Evolutionary conservation across 2,888 invertebrate species (phyloP), one percentile per base, ranked within the genome.

Genomic region (Amblyteles armatorius): DNA sequence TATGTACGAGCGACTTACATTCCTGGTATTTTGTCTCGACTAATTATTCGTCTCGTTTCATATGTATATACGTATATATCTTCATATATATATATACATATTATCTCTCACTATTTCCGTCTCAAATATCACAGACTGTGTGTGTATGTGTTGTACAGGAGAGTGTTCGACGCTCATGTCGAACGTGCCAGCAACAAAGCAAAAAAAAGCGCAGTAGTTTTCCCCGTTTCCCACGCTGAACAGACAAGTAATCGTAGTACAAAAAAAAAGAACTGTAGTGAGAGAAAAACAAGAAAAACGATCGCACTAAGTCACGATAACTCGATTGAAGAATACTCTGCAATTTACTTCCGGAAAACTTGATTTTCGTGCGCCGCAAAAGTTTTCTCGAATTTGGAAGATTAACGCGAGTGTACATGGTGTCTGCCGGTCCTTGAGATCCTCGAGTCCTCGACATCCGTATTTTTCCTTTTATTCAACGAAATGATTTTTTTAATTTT

Each of bases 91-190:
- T 68, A 71, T 40, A 26, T 19, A 29, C 60, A n/a, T 26, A 57
- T 83, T 69, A 67, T 74, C 36, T 80, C 22, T 81, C 52, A 16
- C 44, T 60, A 36, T 68, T 67, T 76, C 22, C 57, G 36, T 36
- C 60, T 57, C 55, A 44, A 48, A 48, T 76, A 63, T 76, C 16
- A 33, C 67, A 50, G 72, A 60, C 57, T 69, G 69, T 84, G 22
- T 67, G 76, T 74, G 79, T 79, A 48, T 40, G 40, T 83, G 81
- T 86, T 57, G 74, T 65, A 57, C 50, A 82, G 71, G 84, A 79
- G 73, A 60, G 86, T 87, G 88, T 84, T 89, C 89, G 89, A 88
- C 82, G 89, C 87, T 88, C 87, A 85, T 86, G 88, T 84, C 86
- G 87, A 83, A 77, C 88, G 88, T 88, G 88, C 87, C 88, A 87